Evolutionary conservation across 2,888 invertebrate genomes (phyloP), one percentile per base, ranked within the genome.

Genomic region (Achlya flavicornis): DNA sequence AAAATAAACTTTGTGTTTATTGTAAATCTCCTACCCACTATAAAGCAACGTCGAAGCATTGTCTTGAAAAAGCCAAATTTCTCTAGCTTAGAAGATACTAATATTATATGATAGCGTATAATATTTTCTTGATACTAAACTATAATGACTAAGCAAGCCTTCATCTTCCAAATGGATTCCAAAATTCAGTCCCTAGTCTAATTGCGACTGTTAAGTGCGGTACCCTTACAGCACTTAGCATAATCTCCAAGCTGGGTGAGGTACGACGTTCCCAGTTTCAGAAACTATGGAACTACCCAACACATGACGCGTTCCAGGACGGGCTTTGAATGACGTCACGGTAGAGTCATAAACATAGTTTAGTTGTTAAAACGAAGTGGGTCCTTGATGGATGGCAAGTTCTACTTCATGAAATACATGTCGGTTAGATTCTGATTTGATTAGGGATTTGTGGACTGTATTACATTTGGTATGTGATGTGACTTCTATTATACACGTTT

Each of bases 301-400:
- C 16, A 16, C 53, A 53, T 10, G 53, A 53, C 53, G 53, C 19
- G 53, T 10, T 53, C 53, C 53, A 16, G 19, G 53, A 10, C 8
- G 19, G 19, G 14, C 11, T 16, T 60, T 60, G 60, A 60, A 12
- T 41, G 60, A 60, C 60, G 41, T 53, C 53, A 53, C 48, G 60
- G 26, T 10, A 60, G 5, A 10, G 19, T 12, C 33, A 41, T 26
- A 60, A 41, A 60, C 41, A 60, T 60, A 60, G 60, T 60, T 60
- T 26, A 53, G 19, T 53, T 60, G 53, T 53, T 60, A 16, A 60
- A 60, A 41, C 26, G 41, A 60, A 60, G 41, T 41, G 16, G 59
- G 19, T 38, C 16, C 53, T 53, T 53, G 53, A 53, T 53, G 53
- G 53, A 53, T 53, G 19, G 10, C 16, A 19, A 53, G 53, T 53